Conservation (phyloP, 2,797 vertebrate genomes). For the Pitangus sulphuratus region DNA sequence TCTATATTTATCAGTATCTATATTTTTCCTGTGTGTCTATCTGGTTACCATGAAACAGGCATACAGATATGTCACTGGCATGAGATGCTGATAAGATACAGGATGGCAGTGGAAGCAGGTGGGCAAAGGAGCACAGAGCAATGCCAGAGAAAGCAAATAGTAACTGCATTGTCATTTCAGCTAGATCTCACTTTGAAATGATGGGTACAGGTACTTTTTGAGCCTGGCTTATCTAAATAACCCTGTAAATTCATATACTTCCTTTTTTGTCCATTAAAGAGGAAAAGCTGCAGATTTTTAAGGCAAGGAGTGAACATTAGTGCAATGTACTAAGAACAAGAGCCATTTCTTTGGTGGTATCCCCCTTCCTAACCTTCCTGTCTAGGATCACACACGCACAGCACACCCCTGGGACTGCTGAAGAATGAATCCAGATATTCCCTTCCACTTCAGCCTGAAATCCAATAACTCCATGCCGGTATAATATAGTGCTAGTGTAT, state of each 20-base stretch:
- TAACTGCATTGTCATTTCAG: neutral
- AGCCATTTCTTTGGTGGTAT: neutral
- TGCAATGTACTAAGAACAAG: neutral
- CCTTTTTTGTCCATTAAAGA: neutral
- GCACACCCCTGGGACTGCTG: neutral
- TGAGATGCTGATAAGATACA: neutral
- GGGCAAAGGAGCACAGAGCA: neutral
- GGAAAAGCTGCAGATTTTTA: neutral
- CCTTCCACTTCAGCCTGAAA: constrained; percentile 17
- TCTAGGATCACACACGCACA: neutral
- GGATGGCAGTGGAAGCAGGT: neutral
- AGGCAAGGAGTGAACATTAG: neutral
- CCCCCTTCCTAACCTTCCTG: neutral
- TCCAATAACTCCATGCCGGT: neutral
- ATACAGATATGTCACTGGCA: rapidly evolving
- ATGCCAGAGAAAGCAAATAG: neutral
- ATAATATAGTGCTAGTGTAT: neutral
- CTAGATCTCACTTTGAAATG: neutral
- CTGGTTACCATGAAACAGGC: neutral
- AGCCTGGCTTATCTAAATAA: neutral
- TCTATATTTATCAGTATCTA: neutral
- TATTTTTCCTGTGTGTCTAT: neutral
- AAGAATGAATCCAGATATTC: neutral
- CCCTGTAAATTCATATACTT: neutral
- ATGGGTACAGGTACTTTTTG: neutral